Conservation (phyloP, 2,113 vertebrate genomes). For the Perca flavescens region DNA sequence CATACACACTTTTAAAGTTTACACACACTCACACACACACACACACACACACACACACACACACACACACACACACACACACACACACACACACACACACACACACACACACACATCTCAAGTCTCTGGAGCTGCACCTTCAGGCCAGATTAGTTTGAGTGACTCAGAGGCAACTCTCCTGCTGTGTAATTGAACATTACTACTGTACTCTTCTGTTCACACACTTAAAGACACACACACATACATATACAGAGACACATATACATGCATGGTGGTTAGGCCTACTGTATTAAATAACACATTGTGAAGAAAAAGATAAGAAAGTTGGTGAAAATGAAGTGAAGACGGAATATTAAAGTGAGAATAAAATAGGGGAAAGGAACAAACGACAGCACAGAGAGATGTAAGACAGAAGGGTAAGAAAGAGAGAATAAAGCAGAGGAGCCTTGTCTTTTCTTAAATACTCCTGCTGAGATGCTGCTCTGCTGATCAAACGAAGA, state of each 20-base stretch:
- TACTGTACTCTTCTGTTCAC: constrained; percentile 38
- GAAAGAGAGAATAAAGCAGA: constrained; percentile 45
- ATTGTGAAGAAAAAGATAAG: constrained; percentile 34
- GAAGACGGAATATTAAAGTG: constrained; percentile 49
- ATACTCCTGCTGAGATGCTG: constrained; percentile 73
- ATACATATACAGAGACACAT: neutral
- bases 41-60: constrained; percentile 5
- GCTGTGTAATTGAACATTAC: constrained; percentile 68
- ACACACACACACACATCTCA: neutral
- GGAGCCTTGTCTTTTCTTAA: constrained; percentile 66
- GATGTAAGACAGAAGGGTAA: constrained; percentile 36
- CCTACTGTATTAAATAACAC: constrained; percentile 31
- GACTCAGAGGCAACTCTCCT: constrained; percentile 69
- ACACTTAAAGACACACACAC: constrained; percentile 33
- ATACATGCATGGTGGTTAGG: constrained; percentile 4
- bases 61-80: constrained; percentile 17
- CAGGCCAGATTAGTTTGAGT: constrained; percentile 71
- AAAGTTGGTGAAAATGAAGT: constrained; percentile 39
- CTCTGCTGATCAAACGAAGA: constrained; percentile 73
- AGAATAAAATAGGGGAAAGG: constrained; percentile 44
- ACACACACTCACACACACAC: constrained; percentile 2
- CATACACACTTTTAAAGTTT: neutral
- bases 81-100: constrained; percentile 11
- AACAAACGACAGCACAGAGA: constrained; percentile 50
- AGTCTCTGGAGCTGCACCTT: constrained; percentile 67